Evolutionary conservation across 2,888 invertebrate species (phyloP), one percentile per base, ranked within the genome.

Genomic region (Omphaloscelis lunosa): DNA sequence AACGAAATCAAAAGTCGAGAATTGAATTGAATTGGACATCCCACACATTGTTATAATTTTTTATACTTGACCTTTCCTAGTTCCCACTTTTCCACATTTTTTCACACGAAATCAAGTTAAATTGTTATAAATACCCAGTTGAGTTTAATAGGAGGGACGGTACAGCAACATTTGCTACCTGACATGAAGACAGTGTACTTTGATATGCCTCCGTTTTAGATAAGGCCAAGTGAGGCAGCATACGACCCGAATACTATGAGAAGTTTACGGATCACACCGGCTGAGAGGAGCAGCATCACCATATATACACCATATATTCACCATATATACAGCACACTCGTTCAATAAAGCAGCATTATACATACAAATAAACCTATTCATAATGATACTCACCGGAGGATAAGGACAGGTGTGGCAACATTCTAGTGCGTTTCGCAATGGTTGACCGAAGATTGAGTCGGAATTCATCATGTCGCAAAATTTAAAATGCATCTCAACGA

Each of bases 401-500:
- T 9, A n/a, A 20, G 82, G 82, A n/a, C 77, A 83, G 8, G 11
- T n/a, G n/a, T n/a, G n/a, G n/a, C n/a, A n/a, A n/a, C n/a, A n/a
- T 17, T 23, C 48, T 0, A 53, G 0, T 1, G 74, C 79, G 58
- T 0, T 4, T 69, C 29, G 8, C 8, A 20, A 9, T 59, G 59
- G 0, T 15, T 6, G 0, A 7, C 82, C 79, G 8, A 76, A 74
- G 17, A 82, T 20, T 0, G 20, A 0, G 27, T 74, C 77, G 1
- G 15, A n/a, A 1, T 27, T 1, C 0, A 80, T 0, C 53, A 82
- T 51, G 29, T 82, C 73, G n/a, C 82, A 82, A 6, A 70, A 56
- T 15, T 27, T 68, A 12, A 68, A 80, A 62, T 80, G 80, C 72
- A 82, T 41, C 71, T 82, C 82, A 23, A 82, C 70, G 17, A 82